Evolutionary conservation across 1,140 invertebrate genomes (phyloP).

Genomic region (Parapsyche elsis): DNA sequence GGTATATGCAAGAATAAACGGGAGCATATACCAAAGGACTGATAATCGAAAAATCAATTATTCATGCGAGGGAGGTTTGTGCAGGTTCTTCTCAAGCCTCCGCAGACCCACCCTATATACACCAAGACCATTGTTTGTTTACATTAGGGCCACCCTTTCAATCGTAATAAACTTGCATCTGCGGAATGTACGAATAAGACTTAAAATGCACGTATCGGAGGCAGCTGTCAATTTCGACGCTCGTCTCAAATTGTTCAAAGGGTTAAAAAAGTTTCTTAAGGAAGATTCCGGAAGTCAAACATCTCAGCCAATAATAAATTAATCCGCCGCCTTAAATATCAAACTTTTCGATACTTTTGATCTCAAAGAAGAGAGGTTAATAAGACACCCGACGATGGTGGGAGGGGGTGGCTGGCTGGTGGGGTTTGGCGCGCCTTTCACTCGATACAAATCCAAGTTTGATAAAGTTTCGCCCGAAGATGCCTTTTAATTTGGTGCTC

Average conservation of each 20-base stretch:
- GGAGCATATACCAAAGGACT: conserved; percentile 40
- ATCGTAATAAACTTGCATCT: conserved; percentile 2
- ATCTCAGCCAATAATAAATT: conserved; percentile 54
- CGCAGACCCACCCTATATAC: background rate
- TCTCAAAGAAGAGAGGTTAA: conserved; percentile 50
- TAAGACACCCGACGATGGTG: conserved; percentile 31
- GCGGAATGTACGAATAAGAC: background rate
- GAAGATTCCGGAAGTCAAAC: conserved; percentile 52
- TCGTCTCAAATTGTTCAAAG: conserved; percentile 45
- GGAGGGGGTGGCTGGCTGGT: background rate
- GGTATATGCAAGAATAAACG: conserved; percentile 18
- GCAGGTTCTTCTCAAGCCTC: background rate
- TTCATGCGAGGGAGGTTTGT: conserved; percentile 38
- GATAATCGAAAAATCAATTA: conserved; percentile 57
- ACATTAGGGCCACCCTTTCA: conserved; percentile 4
- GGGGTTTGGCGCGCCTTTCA: conserved; percentile 35
- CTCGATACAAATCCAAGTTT: conserved; percentile 55
- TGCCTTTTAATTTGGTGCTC: conserved; percentile 49
- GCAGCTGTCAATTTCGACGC: conserved; percentile 34
- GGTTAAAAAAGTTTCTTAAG: conserved; percentile 33
- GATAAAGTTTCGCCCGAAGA: conserved; percentile 49
- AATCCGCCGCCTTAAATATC: conserved; percentile 54
- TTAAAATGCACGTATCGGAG: background rate
- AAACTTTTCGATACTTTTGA: conserved; percentile 56
- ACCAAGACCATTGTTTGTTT: conserved; percentile 41